Evolutionary conservation across 2,888 invertebrate species (phyloP), one percentile per base, ranked within the genome.

Genomic region (Pinctada fucata): DNA sequence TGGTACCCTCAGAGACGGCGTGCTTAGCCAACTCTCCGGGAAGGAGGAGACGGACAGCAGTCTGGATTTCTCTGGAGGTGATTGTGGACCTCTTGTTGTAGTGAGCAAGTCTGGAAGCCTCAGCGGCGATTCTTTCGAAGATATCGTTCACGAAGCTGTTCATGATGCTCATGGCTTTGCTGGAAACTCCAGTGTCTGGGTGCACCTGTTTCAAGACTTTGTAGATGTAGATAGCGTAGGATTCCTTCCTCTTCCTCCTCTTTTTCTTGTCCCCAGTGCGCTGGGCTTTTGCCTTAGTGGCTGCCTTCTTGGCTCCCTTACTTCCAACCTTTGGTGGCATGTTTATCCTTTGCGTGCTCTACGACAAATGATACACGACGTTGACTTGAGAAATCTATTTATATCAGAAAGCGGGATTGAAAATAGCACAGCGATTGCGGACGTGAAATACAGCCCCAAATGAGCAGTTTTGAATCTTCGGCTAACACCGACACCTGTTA

Each of bases 11-110:
- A 63, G 79, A 81, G 58, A 88, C 94, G 0, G 96, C 95, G 90
- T 96, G 96, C 81, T 95, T 95, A 0, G 95, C 95, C 78, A 96
- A 90, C 89, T 96, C 95, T 4, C 95, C 95, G 0, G 96, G 96
- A 3, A 96, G 91, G 0, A 96, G 87, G 0, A 96, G 93, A 66
- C 94, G 94, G 0, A 95, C 94, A 0, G 95, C 95, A n/a, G n/a
- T n/a, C n/a, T n/a, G n/a, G n/a, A n/a, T n/a, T n/a, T n/a, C n/a
- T 75, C 95, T 93, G 82, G 95, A 95, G 0, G 94, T 94, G 88
- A 96, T 93, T 68, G 86, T 86, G 13, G 84, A 82, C 47, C 84
- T 73, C 69, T 83, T 83, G 82, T 89, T 90, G 84, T 90, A 87
- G 72, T 89, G 86, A 10, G 89, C 86, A 10, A 91, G 85, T 31